Base-by-base conservation (phyloP, 2,113 vertebrate genomes). In the Camelus dromedarius region DNA sequence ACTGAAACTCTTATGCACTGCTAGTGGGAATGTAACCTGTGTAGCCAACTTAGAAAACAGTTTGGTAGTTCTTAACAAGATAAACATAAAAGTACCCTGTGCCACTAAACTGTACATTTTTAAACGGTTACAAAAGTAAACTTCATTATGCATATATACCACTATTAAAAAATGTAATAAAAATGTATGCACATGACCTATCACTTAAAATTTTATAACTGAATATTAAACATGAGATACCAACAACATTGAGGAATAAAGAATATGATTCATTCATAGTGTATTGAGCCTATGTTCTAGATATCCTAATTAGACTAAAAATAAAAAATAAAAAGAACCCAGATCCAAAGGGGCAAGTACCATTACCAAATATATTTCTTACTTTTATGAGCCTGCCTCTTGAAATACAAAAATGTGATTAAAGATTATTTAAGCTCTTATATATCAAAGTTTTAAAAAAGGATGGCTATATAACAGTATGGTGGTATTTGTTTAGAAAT, bases 81-180 rank as follows among this genome's bases (percentile, higher is more conserved):
- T 79, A 89, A 79, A 80, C 62, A 86, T 50, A 91, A 46, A 97
- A 84, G 60, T 73, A 79, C 42, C 18, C 87, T 72, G 60, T 20
- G 24, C n/a, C 26, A 56, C 48, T 73, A 93, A 76, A 76, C 48
- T 22, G 48, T 54, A 35, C 19, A 52, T 20, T 67, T 48, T 70
- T 93, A 82, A 85, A 46, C 8, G 8, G 28, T 89, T 93, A 72
- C 76, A 92, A 86, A 76, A 13, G 56, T 60, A 76, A 76, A 56
- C 35, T 75, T 79, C 72, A 18, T 48, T 30, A 48, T 86, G 35
- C 32, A 32, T 58, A 76, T 90, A 91, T 54, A 82, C 69, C 16
- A 56, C 30, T 64, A 28, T 32, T 38, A 88, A 93, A 64, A 82
- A 73, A 46, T 32, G 50, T 72, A 72, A 67, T 35, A 32, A 67